Evolutionary conservation across 2,888 invertebrate species (phyloP).

Genomic region (Drosophila melanosoma): DNA sequence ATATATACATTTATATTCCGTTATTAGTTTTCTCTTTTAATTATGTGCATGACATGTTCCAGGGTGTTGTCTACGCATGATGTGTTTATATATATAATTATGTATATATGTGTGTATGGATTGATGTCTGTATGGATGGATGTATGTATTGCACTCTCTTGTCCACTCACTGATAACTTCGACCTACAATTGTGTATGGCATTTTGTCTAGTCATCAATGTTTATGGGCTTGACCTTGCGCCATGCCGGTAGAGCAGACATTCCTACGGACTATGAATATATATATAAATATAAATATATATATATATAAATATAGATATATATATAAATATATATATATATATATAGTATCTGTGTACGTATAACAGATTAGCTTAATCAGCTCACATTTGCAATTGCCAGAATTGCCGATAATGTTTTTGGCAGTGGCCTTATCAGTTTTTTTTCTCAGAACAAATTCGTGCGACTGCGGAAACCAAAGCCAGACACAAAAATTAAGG

Average conservation of each 20-base stretch:
- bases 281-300: background rate
- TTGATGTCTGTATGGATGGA: background rate
- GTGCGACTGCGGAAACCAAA: background rate
- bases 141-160: conserved; percentile 35
- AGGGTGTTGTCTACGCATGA: conserved; percentile 27
- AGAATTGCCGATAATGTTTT: conserved; percentile 25
- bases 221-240: conserved; percentile 78
- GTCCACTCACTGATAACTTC: conserved; percentile 57
- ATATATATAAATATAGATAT: background rate
- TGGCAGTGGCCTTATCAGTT: conserved; percentile 36
- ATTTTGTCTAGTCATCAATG: conserved; percentile 77
- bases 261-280: conserved; percentile 23
- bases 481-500: background rate
- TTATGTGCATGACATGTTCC: conserved; percentile 28
- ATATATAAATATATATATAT: background rate
- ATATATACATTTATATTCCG: conserved; percentile 35
- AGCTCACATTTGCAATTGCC: conserved; percentile 38
- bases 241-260: conserved; percentile 39
- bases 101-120: background rate
- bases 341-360: background rate
- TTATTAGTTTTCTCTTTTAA: conserved; percentile 32
- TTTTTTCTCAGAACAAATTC: background rate
- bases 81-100: background rate
- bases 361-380: conserved; percentile 39
- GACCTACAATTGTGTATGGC: conserved; percentile 51